Base-by-base conservation (phyloP, 37 sponge, comb jelly and placozoan species). In the Spongilla lacustris region DNA sequence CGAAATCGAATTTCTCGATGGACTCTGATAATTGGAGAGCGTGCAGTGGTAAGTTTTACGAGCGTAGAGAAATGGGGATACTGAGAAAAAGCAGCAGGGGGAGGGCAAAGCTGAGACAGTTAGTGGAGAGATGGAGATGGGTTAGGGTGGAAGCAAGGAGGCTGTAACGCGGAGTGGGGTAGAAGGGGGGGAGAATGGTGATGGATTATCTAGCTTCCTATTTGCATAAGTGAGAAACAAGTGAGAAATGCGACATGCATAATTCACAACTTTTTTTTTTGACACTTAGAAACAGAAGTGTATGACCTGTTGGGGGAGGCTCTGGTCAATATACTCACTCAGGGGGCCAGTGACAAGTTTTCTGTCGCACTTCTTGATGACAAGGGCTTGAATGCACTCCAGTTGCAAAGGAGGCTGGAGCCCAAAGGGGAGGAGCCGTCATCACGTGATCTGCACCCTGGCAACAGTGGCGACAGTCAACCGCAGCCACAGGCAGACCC, bases 11-110 rank as follows among this genome's bases (percentile, higher is more conserved):
- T 21, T 19, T 46, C 22, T 31, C 19, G 2, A 27, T 71, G 68
- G 83, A 82, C 12, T 31, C 31, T 2, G 83, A 82, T 29, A 19
- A 32, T 58, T 70, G 72, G 72, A 71, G 70, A 8, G 37, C 0
- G n/a, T 82, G 71, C 13, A 30, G 26, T 23, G 30, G 81, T 80
- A 80, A 80, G 81, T 21, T 11, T 5, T 1, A 36, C 38, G 38
- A 13, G 58, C 1, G 58, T 58, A 1, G 58, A 17, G 58, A 17
- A 17, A 58, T 46, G 46, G 46, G 46, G 46, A 46, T 46, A 8
- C 8, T 10, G 46, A 46, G 46, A 46, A 8, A 46, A 4, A 8
- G 46, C n/a, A n/a, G n/a, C n/a, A n/a, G n/a, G n/a, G n/a, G n/a
- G n/a, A n/a, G n/a, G n/a, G n/a, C n/a, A n/a, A n/a, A n/a, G n/a